A percentile compares a stretch with the other conserved stretches of the same genome.
These are phyloP conservation scores for Astatoreochromis straeleni DNA, from an alignment of 2,113 vertebrate genomes.

Conservation along the genomic window DNA sequence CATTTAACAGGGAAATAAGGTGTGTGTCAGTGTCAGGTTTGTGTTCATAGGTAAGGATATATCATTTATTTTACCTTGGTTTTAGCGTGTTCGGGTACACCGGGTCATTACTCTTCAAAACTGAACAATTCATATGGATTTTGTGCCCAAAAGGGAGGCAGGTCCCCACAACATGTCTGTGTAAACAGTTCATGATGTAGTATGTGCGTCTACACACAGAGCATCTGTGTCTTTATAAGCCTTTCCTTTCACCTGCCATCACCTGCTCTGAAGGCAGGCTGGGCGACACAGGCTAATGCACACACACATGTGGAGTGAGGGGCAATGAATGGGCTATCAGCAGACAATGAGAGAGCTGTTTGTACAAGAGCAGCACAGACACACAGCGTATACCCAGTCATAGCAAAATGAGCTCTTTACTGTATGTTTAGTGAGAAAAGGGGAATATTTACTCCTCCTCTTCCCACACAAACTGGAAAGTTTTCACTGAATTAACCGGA, in stretches of 20 bases:
- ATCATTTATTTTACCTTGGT: background rate
- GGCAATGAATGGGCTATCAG: conserved; percentile 38
- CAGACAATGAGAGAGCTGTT: conserved; percentile 43
- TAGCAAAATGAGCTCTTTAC: background rate
- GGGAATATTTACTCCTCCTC: background rate
- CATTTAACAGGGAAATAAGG: conserved; percentile 55
- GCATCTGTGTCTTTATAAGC: conserved; percentile 48
- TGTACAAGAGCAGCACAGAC: conserved; percentile 22
- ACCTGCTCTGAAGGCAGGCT: conserved; percentile 49
- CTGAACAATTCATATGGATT: background rate
- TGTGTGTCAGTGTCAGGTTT: background rate
- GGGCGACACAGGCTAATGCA: conserved; percentile 1
- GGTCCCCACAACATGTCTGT: background rate
- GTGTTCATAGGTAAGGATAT: background rate
- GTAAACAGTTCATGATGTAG: background rate
- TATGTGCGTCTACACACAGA: background rate
- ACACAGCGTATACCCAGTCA: background rate
- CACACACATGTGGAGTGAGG: background rate
- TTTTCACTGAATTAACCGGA: background rate
- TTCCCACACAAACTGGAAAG: background rate
- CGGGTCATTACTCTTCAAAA: background rate
- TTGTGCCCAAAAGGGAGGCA: background rate
- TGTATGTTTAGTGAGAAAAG: background rate
- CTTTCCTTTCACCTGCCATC: conserved; percentile 56
- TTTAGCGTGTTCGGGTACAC: background rate